Conservation (phyloP, 2,113 vertebrate species). For the Peromyscus maniculatus region DNA sequence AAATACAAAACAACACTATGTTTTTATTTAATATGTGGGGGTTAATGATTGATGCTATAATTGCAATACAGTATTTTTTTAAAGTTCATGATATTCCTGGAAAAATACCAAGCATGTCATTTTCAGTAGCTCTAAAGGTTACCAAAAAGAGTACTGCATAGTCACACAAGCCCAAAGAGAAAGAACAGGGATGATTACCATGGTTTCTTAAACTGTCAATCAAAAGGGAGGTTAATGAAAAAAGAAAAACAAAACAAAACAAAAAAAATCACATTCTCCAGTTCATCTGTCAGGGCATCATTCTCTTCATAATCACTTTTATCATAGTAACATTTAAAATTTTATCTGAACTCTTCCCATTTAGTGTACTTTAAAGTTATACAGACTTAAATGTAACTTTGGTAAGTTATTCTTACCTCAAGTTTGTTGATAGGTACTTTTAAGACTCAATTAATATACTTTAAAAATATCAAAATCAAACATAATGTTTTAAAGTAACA, state of each 20-base stretch:
- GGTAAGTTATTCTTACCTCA: neutral
- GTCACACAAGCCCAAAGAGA: neutral
- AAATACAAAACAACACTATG: constrained; percentile 52
- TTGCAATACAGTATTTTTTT: constrained; percentile 54
- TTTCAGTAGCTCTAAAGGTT: constrained; percentile 59
- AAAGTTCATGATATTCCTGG: constrained; percentile 72
- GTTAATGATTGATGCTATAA: constrained; percentile 68
- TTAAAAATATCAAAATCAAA: neutral
- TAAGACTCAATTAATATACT: neutral
- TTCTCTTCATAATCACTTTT: neutral
- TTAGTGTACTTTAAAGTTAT: neutral
- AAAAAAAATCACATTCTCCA: neutral
- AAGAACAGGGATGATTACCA: neutral
- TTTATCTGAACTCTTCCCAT: neutral
- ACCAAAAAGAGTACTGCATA: neutral
- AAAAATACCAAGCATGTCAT: constrained; percentile 61
- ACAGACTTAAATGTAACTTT: neutral
- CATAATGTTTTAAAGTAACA: constrained; percentile 1
- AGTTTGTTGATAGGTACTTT: neutral
- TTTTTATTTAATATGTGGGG: constrained; percentile 77
- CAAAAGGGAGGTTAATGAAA: neutral
- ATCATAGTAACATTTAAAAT: neutral
- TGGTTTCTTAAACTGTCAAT: constrained; percentile 33
- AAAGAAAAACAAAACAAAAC: neutral
- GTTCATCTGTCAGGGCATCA: neutral